These are phyloP conservation scores for Sus cebifrons DNA, from an alignment of 2,797 vertebrate species.

Conservation along the genomic window DNA sequence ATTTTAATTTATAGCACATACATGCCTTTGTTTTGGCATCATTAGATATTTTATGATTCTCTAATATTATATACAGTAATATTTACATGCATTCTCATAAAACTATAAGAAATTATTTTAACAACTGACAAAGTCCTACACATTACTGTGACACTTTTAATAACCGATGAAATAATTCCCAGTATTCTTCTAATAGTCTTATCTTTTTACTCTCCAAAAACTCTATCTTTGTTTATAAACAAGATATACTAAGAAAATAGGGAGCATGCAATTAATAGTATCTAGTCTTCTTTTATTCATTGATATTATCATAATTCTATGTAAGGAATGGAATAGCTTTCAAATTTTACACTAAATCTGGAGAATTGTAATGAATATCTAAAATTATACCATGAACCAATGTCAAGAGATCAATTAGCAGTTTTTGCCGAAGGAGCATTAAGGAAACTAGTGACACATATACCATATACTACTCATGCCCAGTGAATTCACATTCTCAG, in stretches of 20 bases:
- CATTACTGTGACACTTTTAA: background rate
- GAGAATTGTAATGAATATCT: background rate
- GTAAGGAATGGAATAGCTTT: background rate
- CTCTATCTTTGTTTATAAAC: background rate
- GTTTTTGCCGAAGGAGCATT: background rate
- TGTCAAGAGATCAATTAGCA: background rate
- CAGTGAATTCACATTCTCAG: background rate
- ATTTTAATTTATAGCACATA: background rate
- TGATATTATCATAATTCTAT: background rate
- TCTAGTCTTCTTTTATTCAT: background rate
- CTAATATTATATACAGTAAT: background rate
- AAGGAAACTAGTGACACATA: background rate
- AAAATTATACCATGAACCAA: background rate
- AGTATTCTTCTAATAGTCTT: background rate
- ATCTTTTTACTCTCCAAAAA: background rate
- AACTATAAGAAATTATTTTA: slow-evolving; percentile 4
- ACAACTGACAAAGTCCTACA: background rate
- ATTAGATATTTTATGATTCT: background rate
- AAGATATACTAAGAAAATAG: background rate
- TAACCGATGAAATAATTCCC: background rate
- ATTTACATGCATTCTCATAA: background rate
- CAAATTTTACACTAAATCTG: background rate
- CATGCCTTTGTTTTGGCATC: background rate
- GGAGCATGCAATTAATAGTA: background rate
- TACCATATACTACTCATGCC: background rate